Evolutionary conservation across 2,113 vertebrate species (phyloP).

Genomic region (Phyllostomus discolor): DNA sequence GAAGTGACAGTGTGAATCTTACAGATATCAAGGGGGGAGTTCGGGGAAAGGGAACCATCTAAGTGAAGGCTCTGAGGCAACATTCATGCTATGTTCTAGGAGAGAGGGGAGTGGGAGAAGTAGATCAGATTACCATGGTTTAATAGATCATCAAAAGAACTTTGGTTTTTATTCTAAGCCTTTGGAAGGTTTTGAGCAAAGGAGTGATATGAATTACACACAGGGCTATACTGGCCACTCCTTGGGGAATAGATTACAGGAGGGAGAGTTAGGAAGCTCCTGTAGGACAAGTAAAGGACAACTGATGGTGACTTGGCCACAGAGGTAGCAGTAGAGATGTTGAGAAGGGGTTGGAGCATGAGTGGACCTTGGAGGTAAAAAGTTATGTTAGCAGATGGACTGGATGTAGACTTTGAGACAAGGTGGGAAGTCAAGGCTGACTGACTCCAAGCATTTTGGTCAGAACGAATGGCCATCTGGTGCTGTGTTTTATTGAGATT

Average conservation of each 20-base stretch:
- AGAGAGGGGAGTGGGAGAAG: background rate
- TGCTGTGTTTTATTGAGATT: background rate
- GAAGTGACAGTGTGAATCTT: background rate
- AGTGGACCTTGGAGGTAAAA: background rate
- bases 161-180: background rate
- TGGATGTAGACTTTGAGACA: background rate
- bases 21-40: background rate
- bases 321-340: background rate
- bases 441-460: background rate
- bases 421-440: background rate
- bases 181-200: constrained; percentile 1
- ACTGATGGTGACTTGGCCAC: background rate
- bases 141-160: background rate
- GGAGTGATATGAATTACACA: background rate
- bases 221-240: background rate
- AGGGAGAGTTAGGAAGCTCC: background rate
- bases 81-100: background rate
- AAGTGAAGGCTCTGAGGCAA: background rate
- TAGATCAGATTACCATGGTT: background rate
- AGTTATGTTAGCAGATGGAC: background rate
- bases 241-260: background rate
- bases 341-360: background rate
- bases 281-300: background rate
- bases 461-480: background rate
- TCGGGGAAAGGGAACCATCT: background rate